Percentiles rank a stretch among this genome's conserved stretches.
These are phyloP conservation scores for Araneus ventricosus DNA, from an alignment of 1,140 invertebrate species.

Conservation along the genomic window DNA sequence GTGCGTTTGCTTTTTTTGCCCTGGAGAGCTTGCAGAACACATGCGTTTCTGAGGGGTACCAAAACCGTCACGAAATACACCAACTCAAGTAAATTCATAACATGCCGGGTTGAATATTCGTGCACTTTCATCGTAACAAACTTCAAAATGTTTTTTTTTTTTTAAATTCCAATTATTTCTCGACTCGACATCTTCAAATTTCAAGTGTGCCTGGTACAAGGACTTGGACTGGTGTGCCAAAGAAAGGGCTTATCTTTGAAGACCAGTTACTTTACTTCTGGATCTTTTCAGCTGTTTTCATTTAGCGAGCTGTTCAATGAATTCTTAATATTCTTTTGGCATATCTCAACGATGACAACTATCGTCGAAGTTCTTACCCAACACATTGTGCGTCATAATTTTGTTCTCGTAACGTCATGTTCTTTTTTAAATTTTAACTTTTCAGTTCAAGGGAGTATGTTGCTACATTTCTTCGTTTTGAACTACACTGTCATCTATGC, in stretches of 20 bases:
- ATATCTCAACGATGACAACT: neutral
- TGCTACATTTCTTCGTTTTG: neutral
- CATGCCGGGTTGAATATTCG: neutral
- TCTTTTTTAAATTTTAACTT: neutral
- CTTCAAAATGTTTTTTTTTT: neutral
- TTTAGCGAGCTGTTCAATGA: neutral
- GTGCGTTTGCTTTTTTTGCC: constrained; percentile 83
- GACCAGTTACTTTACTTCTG: neutral
- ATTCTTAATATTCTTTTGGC: neutral
- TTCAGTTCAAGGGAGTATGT: neutral
- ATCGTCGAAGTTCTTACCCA: too few species aligned
- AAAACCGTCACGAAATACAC: constrained; percentile 84
- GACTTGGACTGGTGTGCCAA: neutral
- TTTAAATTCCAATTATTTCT: neutral
- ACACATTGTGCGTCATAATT: too few species aligned
- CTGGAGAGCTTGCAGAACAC: constrained; percentile 85
- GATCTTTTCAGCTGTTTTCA: neutral
- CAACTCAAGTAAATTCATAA: constrained; percentile 80
- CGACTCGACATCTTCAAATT: neutral
- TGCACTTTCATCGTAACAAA: neutral
- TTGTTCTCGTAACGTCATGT: neutral
- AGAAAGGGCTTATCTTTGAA: constrained; percentile 17
- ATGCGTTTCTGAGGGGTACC: constrained; percentile 83
- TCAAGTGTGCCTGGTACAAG: neutral
- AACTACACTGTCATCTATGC: neutral